Base-by-base conservation (phyloP, 1,140 invertebrate species). In the Cydia strobilella region DNA sequence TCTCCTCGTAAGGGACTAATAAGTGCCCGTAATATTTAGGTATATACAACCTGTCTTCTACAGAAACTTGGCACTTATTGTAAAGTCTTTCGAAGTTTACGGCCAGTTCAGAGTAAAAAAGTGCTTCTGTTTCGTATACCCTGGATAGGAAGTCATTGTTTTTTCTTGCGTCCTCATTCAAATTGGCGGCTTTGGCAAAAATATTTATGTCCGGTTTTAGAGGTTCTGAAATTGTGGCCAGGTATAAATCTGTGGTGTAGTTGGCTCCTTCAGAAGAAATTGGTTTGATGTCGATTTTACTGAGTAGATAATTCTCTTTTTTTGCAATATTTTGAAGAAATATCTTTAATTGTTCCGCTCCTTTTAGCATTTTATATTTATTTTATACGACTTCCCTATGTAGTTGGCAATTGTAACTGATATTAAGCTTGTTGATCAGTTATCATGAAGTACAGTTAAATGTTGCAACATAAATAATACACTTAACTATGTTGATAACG, bases 241-340 rank as follows among this genome's bases (percentile, higher is more conserved):
- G 48, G 25, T 45, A 83, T 18, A 83, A 69, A 51, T 72, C 23
- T 23, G 80, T 75, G 0, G 80, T 76, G 27, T 77, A 85, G 65
- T 85, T 85, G 0, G 79, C 79, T 42, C 80, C 80, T 39, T 27
- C 77, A 10, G 63, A 80, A 2, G 65, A 10, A 18, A 80, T 66
- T 0, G 75, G 20, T 20, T 69, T 74, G 0, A 80, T 39, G 3
- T 69, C 31, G n/a, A 69, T 69, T 23, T 59, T 23, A 59, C 2
- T 9, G 5, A n/a, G 15, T 45, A 23, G 6, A 23, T 59, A 59
- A 23, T 59, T 59, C 12, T 59, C 54, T 59, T 59, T 59, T 59
- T 1, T 23, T 10, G 54, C 54, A 1, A 59, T 23, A 23, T 59
- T 9, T 59, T 10, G 7, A 59, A 59, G 54, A 23, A 23, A 12